Percentiles rank a stretch among this genome's conserved stretches.
These are phyloP conservation scores for Acanthis flammea DNA, from an alignment of 2,797 vertebrate genomes.

Conservation along the genomic window DNA sequence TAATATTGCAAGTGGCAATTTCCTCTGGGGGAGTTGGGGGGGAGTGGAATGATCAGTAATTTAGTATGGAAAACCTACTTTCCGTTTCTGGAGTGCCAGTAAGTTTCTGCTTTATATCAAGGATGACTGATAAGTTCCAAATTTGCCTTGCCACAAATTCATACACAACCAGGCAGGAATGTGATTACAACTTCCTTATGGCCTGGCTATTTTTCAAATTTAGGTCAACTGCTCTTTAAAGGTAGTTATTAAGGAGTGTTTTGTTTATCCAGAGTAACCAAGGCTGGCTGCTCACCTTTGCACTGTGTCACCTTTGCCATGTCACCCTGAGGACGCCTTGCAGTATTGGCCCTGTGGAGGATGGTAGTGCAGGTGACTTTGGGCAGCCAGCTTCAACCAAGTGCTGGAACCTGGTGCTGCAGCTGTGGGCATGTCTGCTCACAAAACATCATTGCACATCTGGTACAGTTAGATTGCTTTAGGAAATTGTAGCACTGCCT, in stretches of 20 bases:
- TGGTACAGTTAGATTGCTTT: not conserved
- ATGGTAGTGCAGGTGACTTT: too few relatives aligned
- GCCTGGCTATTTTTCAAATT: not conserved
- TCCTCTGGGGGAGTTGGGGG: too few relatives aligned
- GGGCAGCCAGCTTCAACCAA: not conserved
- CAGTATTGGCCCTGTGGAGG: not conserved
- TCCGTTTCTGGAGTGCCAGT: not conserved
- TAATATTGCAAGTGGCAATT: not conserved
- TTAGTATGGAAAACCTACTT: not conserved
- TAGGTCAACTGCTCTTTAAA: not conserved
- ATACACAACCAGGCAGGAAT: fast-evolving
- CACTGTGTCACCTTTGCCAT: not conserved
- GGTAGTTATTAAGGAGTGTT: not conserved
- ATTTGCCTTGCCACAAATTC: too few relatives aligned
- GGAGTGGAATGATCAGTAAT: not conserved
- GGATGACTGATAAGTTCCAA: not conserved
- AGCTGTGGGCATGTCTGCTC: fast-evolving
- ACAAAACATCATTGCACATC: not conserved
- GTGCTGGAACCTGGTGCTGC: not conserved
- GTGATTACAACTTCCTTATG: not conserved
- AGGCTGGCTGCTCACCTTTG: not conserved
- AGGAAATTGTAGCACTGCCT: not conserved
- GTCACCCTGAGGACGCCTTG: not conserved
- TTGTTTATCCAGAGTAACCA: not conserved
- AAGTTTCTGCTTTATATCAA: not conserved